These are phyloP conservation scores for Bombus confusus DNA, from an alignment of 1,140 invertebrate species.

Conservation along the genomic window DNA sequence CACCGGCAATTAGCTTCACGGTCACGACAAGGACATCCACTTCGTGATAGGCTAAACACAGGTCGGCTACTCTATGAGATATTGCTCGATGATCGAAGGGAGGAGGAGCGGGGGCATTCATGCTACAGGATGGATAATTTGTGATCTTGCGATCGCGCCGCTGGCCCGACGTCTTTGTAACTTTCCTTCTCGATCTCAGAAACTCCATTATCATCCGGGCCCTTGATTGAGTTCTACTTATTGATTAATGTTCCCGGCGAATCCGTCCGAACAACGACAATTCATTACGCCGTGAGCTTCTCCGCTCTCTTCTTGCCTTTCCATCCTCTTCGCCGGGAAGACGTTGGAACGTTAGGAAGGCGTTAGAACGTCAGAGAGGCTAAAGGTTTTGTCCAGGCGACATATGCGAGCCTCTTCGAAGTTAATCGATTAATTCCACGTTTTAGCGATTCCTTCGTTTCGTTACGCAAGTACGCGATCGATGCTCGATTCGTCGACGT, in stretches of 20 bases:
- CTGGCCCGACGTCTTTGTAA: background rate
- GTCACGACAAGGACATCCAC: slow-evolving; percentile 79
- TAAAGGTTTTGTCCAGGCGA: background rate
- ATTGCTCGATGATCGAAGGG: slow-evolving; percentile 62
- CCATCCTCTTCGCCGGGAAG: background rate
- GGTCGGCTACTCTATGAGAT: slow-evolving; percentile 73
- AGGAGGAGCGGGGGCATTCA: background rate
- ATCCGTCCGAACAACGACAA: slow-evolving; percentile 5
- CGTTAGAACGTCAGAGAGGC: background rate
- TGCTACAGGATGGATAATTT: slow-evolving; percentile 70
- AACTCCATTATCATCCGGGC: slow-evolving; percentile 29
- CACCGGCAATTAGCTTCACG: slow-evolving; percentile 78
- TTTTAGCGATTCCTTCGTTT: background rate
- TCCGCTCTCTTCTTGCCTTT: background rate
- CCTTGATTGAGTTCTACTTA: slow-evolving; percentile 44
- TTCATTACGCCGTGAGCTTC: background rate
- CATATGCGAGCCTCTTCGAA: no score
- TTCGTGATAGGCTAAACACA: slow-evolving; percentile 78
- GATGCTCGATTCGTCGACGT: background rate
- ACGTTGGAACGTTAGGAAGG: background rate
- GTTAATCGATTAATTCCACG: background rate
- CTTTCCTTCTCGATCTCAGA: background rate
- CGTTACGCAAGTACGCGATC: background rate
- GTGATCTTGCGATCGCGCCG: slow-evolving; percentile 65
- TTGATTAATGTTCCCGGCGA: slow-evolving; percentile 32